These are phyloP conservation scores for Phyllostomus hastatus DNA, from an alignment of 2,113 vertebrate genomes.

Conservation along the genomic window DNA sequence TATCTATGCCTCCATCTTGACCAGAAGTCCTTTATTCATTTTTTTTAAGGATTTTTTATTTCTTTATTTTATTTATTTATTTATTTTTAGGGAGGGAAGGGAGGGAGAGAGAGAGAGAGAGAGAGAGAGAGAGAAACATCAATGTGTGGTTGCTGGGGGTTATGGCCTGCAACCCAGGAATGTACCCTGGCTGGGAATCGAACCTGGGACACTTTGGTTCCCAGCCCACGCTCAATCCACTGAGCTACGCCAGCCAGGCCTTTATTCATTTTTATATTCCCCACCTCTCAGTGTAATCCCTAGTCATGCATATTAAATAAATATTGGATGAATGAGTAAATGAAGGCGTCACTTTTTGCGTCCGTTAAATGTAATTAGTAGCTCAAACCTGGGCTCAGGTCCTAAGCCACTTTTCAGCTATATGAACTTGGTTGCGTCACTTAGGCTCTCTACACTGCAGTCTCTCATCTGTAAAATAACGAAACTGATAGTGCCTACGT, in stretches of 20 bases:
- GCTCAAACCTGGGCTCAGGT: not conserved
- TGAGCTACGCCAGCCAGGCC: no score
- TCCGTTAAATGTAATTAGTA: not conserved
- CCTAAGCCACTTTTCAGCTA: not conserved
- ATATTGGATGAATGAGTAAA: not conserved
- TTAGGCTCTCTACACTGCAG: not conserved
- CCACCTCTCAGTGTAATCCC: not conserved
- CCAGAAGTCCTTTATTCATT: not conserved
- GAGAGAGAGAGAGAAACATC: no score
- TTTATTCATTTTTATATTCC: not conserved
- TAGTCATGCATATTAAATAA: not conserved
- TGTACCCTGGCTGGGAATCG: no score
- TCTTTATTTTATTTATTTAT: no score
- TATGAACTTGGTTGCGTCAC: not conserved
- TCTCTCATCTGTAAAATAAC: not conserved
- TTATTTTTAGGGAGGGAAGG: no score
- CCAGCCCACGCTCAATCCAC: no score
- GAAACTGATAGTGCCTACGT: not conserved
- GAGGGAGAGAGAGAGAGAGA: no score
- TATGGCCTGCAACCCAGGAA: no score
- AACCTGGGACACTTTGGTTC: no score
- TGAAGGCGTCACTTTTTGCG: not conserved
- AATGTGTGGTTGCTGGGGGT: no score
- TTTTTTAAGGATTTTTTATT: no score
- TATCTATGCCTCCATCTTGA: no score